phyloP scores from a whole-genome alignment of 2,797 vertebrate species.

The Gymnocypris eckloni region DNA sequence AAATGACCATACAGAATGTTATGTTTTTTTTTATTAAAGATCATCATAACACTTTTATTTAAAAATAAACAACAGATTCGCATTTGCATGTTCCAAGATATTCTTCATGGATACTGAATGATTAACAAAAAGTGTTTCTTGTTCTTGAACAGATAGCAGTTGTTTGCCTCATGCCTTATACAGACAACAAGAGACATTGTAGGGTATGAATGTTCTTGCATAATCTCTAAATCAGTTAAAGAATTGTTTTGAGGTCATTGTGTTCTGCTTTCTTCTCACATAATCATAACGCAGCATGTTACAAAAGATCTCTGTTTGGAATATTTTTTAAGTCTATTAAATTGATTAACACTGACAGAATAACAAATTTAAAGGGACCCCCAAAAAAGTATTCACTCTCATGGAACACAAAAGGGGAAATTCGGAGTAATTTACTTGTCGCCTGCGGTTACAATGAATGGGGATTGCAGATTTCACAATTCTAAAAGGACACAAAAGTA shows the following conservation, averaged over 20 bases:
- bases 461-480: neutral
- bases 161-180: slow-evolving; percentile 29
- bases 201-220: neutral
- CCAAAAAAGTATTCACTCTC: neutral
- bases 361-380: neutral
- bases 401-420: slow-evolving; percentile 8
- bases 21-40: neutral
- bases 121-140: slow-evolving; percentile 4
- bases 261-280: neutral
- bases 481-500: slow-evolving; percentile 7
- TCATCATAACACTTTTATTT: neutral
- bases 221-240: slow-evolving; percentile 13
- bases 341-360: neutral
- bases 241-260: neutral
- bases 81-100: neutral
- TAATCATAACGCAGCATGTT: neutral
- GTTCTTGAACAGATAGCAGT: slow-evolving; percentile 13
- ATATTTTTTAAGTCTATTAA: neutral
- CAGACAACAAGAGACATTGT: neutral
- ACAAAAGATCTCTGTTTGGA: neutral
- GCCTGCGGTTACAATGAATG: neutral
- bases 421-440: neutral
- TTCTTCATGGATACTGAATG: neutral
- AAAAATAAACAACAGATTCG: neutral
- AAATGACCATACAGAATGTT: neutral